phyloP scores from a whole-genome alignment of 2,888 invertebrate genomes.

The Polymixis lichenea region DNA sequence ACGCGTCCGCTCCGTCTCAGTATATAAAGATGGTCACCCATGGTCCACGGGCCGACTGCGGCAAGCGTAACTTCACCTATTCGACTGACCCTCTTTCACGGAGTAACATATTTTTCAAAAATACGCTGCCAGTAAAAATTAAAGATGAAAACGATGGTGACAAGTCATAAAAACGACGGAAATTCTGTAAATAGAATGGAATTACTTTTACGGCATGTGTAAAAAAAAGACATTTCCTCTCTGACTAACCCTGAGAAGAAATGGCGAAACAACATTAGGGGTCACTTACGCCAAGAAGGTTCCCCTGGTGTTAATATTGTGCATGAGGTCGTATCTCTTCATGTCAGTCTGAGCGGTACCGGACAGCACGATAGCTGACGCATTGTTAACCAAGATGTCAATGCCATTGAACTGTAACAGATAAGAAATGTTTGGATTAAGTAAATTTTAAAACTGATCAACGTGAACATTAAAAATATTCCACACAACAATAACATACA shows the following conservation, averaged over 20 bases:
- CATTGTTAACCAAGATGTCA: constrained; percentile 98
- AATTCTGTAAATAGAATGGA: not conserved
- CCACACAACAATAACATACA: no score
- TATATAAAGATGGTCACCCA: no score
- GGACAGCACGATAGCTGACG: constrained; percentile 97
- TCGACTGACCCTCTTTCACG: no score
- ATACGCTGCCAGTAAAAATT: not conserved
- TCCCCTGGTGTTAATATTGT: constrained; percentile 97
- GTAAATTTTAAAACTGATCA: not conserved
- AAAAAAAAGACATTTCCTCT: not conserved
- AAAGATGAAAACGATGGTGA: not conserved
- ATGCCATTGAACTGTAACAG: constrained; percentile 96
- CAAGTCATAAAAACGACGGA: no score
- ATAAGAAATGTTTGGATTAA: not conserved
- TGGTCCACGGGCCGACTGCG: no score
- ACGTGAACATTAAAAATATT: not conserved
- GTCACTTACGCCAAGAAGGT: constrained; percentile 96
- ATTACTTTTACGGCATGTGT: not conserved
- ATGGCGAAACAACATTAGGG: not conserved
- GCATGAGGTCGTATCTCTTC: constrained; percentile 99
- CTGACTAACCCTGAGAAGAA: not conserved
- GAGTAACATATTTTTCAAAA: not conserved
- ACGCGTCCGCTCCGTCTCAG: no score
- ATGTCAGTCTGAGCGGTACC: constrained; percentile 96
- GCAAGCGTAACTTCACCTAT: no score